Percentiles rank a stretch among this genome's conserved stretches.
phyloP scores from a whole-genome alignment of 2,113 vertebrate genomes.

The Gavia stellata region DNA sequence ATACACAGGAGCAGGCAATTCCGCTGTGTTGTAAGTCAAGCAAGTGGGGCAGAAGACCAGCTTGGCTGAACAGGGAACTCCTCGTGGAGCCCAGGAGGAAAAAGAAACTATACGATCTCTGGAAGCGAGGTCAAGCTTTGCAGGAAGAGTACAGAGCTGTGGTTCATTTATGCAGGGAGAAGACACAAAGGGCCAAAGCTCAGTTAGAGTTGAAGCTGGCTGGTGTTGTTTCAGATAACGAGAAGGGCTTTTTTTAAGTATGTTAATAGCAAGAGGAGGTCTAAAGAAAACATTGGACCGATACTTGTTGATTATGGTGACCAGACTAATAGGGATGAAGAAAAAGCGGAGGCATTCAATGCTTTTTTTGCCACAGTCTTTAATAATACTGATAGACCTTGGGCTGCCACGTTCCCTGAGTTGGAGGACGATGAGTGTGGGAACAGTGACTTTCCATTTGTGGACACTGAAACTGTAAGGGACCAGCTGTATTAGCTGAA shows the following conservation, averaged over 20 bases:
- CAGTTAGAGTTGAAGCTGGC: too few relatives aligned
- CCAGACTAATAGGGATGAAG: not conserved
- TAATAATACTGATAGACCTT: not conserved
- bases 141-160: too few relatives aligned
- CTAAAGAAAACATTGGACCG: too few relatives aligned
- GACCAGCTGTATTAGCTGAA: not conserved
- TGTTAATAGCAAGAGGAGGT: too few relatives aligned
- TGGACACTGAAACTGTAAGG: not conserved
- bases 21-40: not conserved
- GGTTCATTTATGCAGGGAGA: too few relatives aligned
- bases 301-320: not conserved
- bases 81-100: too few relatives aligned
- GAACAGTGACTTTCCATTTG: not conserved
- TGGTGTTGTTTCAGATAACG: too few relatives aligned
- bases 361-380: not conserved
- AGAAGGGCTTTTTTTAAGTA: too few relatives aligned
- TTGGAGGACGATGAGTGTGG: not conserved
- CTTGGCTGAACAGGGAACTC: too few relatives aligned
- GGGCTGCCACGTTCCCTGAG: not conserved
- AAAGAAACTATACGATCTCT: too few relatives aligned
- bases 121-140: too few relatives aligned
- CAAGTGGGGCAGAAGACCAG: not conserved
- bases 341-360: not conserved
- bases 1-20: not conserved
- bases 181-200: too few relatives aligned